These are phyloP conservation scores for Apodemus speciosus DNA, from an alignment of 2,113 vertebrate genomes.

Conservation along the genomic window DNA sequence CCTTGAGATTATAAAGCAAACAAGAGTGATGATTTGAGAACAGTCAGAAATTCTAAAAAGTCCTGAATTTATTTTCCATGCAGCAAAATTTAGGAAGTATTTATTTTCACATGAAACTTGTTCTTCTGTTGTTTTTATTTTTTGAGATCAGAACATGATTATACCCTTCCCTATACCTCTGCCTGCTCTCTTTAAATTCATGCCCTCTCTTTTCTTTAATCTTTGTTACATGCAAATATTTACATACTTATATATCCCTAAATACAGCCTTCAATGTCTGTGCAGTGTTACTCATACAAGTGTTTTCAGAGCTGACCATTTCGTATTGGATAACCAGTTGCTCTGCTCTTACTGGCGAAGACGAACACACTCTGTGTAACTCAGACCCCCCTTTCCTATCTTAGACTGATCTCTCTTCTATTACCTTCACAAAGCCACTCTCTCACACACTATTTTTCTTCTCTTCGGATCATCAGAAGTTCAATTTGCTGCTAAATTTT, in stretches of 20 bases:
- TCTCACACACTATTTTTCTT: background rate
- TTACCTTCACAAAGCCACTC: background rate
- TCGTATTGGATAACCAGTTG: background rate
- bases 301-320: background rate
- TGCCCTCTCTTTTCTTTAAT: background rate
- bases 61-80: conserved; percentile 30
- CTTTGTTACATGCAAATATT: background rate
- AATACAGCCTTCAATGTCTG: background rate
- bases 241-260: background rate
- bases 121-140: background rate
- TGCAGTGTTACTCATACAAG: background rate
- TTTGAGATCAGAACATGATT: background rate
- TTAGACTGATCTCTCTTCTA: background rate
- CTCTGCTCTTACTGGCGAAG: background rate
- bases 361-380: background rate
- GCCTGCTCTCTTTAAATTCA: background rate
- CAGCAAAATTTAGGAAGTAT: background rate
- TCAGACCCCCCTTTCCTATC: background rate
- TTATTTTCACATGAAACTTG: background rate
- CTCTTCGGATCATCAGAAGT: background rate
- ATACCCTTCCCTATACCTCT: no score
- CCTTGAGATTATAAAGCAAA: background rate
- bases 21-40: background rate
- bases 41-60: background rate
- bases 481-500: background rate